These are phyloP conservation scores for Cetoscarus ocellatus DNA, from an alignment of 2,797 vertebrate species.

Conservation along the genomic window DNA sequence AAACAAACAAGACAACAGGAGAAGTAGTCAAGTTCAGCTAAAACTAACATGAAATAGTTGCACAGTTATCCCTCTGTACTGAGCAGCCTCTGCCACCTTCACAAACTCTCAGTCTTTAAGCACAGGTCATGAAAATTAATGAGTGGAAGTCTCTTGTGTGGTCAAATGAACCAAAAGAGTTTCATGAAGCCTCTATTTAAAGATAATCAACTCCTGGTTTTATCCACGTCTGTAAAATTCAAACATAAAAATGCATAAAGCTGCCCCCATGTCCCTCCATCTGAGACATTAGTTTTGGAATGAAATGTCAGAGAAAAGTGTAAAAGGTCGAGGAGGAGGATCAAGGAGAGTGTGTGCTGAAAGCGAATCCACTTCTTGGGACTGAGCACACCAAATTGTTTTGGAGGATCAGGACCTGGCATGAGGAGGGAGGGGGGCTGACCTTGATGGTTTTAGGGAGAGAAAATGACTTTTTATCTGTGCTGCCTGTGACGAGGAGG, in stretches of 20 bases:
- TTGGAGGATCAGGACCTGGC: constrained; percentile 52
- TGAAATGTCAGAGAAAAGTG: constrained; percentile 30
- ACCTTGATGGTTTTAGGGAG: constrained; percentile 57
- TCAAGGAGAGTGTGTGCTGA: constrained; percentile 18
- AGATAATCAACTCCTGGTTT: not conserved
- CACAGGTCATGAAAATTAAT: constrained; percentile 9
- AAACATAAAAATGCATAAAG: not conserved
- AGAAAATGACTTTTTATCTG: constrained; percentile 54
- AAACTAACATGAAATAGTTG: not conserved
- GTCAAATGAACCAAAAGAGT: not conserved
- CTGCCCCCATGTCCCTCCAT: not conserved
- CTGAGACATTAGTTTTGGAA: not conserved
- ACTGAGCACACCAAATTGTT: constrained; percentile 35
- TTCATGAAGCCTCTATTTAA: not conserved
- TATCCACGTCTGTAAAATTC: not conserved
- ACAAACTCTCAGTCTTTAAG: not conserved
- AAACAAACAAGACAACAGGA: no score
- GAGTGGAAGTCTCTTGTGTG: not conserved
- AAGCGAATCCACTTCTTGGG: constrained; percentile 35
- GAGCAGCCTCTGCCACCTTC: not conserved
- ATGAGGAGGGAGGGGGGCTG: constrained; percentile 1
- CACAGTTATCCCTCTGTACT: not conserved
- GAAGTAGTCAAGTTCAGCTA: not conserved
- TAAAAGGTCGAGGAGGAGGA: constrained; percentile 22
- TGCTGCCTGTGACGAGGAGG: constrained; percentile 24